Conservation (phyloP, 1,140 invertebrate species). For the Zaprionus tsacasi region DNA sequence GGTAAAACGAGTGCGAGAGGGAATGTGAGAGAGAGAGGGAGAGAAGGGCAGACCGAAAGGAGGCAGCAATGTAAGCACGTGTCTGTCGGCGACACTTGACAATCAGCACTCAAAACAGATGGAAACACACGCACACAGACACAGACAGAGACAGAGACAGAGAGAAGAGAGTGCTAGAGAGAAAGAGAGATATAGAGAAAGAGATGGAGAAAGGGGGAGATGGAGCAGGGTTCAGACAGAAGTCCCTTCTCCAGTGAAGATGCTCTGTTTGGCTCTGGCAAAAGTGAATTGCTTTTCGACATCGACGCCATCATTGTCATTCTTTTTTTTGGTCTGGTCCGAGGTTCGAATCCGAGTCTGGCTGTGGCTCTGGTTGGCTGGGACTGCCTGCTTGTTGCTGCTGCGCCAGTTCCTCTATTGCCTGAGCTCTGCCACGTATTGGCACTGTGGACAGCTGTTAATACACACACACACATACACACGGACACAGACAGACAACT, state of each 20-base stretch:
- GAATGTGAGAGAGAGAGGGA: neutral
- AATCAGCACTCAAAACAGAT: slow-evolving; percentile 77
- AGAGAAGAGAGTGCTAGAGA: neutral
- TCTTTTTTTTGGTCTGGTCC: slow-evolving; percentile 27
- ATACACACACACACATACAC: slow-evolving; percentile 48
- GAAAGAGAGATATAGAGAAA: slow-evolving; percentile 11
- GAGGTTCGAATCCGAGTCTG: slow-evolving; percentile 5
- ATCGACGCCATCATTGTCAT: slow-evolving; percentile 45
- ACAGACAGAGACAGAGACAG: neutral
- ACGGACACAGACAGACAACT: neutral
- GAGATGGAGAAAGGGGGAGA: slow-evolving; percentile 21
- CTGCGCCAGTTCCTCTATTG: slow-evolving; percentile 10
- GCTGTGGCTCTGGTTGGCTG: neutral
- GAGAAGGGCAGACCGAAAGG: slow-evolving; percentile 28
- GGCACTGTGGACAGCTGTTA: slow-evolving; percentile 65
- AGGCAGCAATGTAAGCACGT: slow-evolving; percentile 69
- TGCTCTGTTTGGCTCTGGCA: slow-evolving; percentile 24
- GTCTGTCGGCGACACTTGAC: slow-evolving; percentile 74
- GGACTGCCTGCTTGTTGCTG: slow-evolving; percentile 21
- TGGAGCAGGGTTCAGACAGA: slow-evolving; percentile 26
- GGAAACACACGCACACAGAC: slow-evolving; percentile 28
- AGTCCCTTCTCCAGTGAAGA: slow-evolving; percentile 28
- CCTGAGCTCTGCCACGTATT: slow-evolving; percentile 43
- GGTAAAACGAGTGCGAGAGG: neutral
- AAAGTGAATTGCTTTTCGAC: slow-evolving; percentile 56